phyloP scores from a whole-genome alignment of 2,797 vertebrate genomes.

The Philypnodon macrostomus region DNA sequence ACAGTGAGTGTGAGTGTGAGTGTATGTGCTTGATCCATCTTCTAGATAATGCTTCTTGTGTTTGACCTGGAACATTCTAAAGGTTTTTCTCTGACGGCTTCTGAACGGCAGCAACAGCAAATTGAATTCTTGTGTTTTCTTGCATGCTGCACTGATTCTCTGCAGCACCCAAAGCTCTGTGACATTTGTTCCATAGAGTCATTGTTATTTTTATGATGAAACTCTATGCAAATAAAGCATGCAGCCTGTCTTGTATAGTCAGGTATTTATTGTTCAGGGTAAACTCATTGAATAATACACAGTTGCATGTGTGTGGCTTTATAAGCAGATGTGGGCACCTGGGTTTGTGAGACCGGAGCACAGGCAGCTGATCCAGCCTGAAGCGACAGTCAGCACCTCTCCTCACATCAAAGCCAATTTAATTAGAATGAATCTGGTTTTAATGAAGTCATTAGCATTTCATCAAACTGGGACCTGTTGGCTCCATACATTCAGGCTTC shows the following conservation, averaged over 20 bases:
- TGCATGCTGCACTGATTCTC: constrained; percentile 6
- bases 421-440: constrained; percentile 44
- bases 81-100: not conserved
- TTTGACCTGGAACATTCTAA: not conserved
- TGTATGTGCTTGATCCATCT: not conserved
- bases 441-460: constrained; percentile 42
- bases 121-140: not conserved
- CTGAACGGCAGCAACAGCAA: constrained; percentile 8
- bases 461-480: constrained; percentile 8
- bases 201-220: constrained; percentile 21
- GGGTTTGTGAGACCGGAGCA: constrained; percentile 13
- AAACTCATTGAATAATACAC: constrained; percentile 7
- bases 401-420: constrained; percentile 27
- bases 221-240: constrained; percentile 4
- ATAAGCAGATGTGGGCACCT: constrained; percentile 5
- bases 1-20: too few species aligned
- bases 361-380: constrained; percentile 17
- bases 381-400: constrained; percentile 21
- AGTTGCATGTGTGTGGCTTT: constrained; percentile 2
- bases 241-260: constrained; percentile 1
- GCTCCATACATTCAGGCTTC: constrained; percentile 10
- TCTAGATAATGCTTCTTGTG: not conserved
- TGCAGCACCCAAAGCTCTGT: constrained; percentile 1
- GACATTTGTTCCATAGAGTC: constrained; percentile 8
- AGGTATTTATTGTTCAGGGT: constrained; percentile 9